Conservation (phyloP, 2,113 vertebrate species). For the Tapirus terrestris region DNA sequence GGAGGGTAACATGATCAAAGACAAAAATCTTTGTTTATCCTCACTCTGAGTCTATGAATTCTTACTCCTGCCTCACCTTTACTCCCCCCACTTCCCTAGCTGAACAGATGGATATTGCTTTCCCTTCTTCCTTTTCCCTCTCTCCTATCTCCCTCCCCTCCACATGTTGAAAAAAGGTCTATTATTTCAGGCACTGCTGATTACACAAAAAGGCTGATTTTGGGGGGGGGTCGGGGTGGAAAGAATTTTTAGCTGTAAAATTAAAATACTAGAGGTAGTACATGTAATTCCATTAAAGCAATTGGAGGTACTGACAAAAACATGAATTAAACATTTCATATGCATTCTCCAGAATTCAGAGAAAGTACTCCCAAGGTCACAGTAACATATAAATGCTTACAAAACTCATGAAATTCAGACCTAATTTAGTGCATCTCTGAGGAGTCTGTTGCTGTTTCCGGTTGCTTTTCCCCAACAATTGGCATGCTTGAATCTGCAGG, state of each 20-base stretch:
- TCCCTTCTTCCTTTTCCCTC: background rate
- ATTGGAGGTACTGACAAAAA: slow-evolving; percentile 41
- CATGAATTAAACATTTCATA: slow-evolving; percentile 63
- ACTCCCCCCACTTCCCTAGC: background rate
- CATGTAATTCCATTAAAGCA: slow-evolving; percentile 22
- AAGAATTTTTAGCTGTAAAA: slow-evolving; percentile 48
- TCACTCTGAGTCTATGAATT: background rate
- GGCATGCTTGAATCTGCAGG: background rate
- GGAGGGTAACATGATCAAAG: background rate
- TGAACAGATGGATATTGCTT: background rate
- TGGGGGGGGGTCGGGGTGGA: too few species aligned
- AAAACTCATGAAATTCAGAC: slow-evolving; percentile 43
- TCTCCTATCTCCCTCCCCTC: background rate
- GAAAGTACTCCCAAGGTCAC: slow-evolving; percentile 52
- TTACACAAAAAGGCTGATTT: slow-evolving; percentile 48
- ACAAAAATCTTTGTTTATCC: background rate
- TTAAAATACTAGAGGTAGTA: slow-evolving; percentile 54
- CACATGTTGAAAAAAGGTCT: background rate
- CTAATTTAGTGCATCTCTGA: background rate
- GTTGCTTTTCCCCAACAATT: background rate
- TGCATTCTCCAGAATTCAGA: slow-evolving; percentile 21
- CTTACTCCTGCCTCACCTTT: background rate
- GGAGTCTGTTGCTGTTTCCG: background rate
- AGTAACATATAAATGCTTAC: background rate
- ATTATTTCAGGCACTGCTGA: slow-evolving; percentile 55